Percentiles rank a stretch among this genome's conserved stretches.
Conservation (phyloP, 2,797 vertebrate genomes). For the Myoxocephalus aenaeus region DNA sequence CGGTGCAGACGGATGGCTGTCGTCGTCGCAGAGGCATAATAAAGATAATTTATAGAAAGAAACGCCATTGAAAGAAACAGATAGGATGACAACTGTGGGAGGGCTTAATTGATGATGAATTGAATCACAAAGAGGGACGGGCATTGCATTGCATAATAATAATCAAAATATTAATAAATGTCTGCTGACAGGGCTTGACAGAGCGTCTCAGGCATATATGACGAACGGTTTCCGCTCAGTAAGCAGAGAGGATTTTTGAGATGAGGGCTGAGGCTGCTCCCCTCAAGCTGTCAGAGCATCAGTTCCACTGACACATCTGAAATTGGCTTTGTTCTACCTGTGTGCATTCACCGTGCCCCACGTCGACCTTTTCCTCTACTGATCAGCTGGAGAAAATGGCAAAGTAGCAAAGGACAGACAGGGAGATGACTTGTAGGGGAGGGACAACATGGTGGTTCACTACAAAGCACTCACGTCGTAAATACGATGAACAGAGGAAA, state of each 20-base stretch:
- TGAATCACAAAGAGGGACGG: constrained; percentile 6
- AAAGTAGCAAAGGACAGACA: constrained; percentile 31
- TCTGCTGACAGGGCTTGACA: constrained; percentile 54
- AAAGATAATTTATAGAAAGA: not conserved
- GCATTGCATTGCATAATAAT: not conserved
- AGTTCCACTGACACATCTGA: constrained; percentile 76
- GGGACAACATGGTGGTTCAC: constrained; percentile 5
- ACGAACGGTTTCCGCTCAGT: constrained; percentile 67
- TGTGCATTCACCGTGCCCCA: constrained; percentile 50
- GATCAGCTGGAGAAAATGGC: constrained; percentile 56
- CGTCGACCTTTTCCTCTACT: constrained; percentile 52
- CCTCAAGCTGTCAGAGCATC: constrained; percentile 77
- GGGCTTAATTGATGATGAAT: not conserved
- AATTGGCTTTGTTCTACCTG: constrained; percentile 78
- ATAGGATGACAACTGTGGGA: not conserved
- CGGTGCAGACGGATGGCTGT: too few relatives aligned
- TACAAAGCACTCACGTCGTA: constrained; percentile 3
- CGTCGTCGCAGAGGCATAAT: not conserved
- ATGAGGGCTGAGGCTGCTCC: constrained; percentile 66
- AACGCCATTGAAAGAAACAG: not conserved
- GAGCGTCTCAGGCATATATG: constrained; percentile 50
- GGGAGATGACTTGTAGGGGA: not conserved
- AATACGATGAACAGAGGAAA: constrained; percentile 1
- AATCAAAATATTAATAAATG: constrained; percentile 40
- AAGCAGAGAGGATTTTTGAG: constrained; percentile 71